Percentiles rank a stretch among this genome's conserved stretches.
Conservation (phyloP, 2,797 vertebrate species). For the Spheniscus humboldti region DNA sequence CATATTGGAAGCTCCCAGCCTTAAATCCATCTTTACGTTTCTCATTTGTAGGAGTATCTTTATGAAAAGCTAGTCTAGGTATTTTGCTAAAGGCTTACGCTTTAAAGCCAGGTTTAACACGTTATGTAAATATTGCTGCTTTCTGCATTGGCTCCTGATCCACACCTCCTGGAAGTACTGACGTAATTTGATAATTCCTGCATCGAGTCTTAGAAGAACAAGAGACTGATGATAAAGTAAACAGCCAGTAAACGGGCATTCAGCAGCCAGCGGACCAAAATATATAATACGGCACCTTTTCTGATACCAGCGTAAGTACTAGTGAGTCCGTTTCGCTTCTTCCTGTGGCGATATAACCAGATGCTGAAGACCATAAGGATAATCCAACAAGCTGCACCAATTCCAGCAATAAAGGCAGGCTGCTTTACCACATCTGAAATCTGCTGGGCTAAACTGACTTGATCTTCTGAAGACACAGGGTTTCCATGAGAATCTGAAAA, state of each 20-base stretch:
- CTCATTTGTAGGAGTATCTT: background rate
- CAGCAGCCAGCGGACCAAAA: background rate
- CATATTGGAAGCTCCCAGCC: background rate
- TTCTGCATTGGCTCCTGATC: background rate
- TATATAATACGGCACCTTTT: constrained; percentile 80
- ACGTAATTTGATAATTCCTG: background rate
- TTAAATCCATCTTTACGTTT: background rate
- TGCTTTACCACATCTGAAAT: constrained; percentile 97
- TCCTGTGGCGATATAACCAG: constrained; percentile 95
- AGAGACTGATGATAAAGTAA: background rate
- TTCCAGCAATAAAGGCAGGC: constrained; percentile 97
- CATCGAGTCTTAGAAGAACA: background rate
- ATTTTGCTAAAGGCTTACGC: background rate
- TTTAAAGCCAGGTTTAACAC: background rate
- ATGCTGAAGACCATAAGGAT: constrained; percentile 98
- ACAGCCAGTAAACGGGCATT: background rate
- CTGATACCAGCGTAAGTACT: constrained; percentile 96
- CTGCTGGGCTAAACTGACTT: constrained; percentile 90
- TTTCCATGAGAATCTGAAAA: constrained; percentile 78
- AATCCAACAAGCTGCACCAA: constrained; percentile 97
- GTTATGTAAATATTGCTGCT: background rate
- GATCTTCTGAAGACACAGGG: constrained; percentile 77
- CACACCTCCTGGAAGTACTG: background rate
- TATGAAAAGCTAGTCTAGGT: background rate
- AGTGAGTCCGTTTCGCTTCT: constrained; percentile 91